These are phyloP conservation scores for Buathra laborator DNA, from an alignment of 2,888 invertebrate genomes.

Conservation along the genomic window DNA sequence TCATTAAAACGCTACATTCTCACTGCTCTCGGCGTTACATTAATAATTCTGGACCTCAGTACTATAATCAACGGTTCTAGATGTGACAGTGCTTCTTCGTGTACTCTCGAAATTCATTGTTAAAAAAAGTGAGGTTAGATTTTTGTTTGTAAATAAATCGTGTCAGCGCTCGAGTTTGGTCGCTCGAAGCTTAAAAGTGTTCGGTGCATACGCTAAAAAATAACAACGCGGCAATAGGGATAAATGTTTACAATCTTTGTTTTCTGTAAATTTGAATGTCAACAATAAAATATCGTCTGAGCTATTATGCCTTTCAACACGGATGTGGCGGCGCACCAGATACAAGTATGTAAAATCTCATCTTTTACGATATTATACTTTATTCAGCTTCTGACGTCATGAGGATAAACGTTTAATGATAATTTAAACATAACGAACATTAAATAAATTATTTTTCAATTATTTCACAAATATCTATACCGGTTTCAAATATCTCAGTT, in stretches of 20 bases:
- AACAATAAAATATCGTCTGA: background rate
- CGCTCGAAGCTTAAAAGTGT: background rate
- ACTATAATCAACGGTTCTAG: too few relatives aligned
- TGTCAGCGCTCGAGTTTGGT: background rate
- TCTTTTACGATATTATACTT: constrained; percentile 20
- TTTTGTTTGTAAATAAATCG: constrained; percentile 43
- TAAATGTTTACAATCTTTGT: too few relatives aligned
- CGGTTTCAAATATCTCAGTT: background rate
- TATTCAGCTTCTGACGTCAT: background rate
- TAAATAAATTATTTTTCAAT: background rate
- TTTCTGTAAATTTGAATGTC: background rate
- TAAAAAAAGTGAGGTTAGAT: constrained; percentile 35
- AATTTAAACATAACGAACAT: background rate
- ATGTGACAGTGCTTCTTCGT: too few relatives aligned
- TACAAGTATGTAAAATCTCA: constrained; percentile 84
- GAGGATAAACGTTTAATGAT: background rate
- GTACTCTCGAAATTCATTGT: background rate
- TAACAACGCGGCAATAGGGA: background rate
- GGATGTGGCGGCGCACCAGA: constrained; percentile 91
- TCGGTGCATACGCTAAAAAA: background rate
- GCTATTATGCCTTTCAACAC: constrained; percentile 91
- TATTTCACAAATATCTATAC: background rate
- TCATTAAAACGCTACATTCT: too few relatives aligned
- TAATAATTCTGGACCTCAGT: too few relatives aligned
- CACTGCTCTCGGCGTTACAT: too few relatives aligned